A percentile compares a stretch with the other conserved stretches of the same genome.
These are phyloP conservation scores for Philotrypesis tridentata DNA, from an alignment of 1,140 invertebrate genomes.

Conservation along the genomic window DNA sequence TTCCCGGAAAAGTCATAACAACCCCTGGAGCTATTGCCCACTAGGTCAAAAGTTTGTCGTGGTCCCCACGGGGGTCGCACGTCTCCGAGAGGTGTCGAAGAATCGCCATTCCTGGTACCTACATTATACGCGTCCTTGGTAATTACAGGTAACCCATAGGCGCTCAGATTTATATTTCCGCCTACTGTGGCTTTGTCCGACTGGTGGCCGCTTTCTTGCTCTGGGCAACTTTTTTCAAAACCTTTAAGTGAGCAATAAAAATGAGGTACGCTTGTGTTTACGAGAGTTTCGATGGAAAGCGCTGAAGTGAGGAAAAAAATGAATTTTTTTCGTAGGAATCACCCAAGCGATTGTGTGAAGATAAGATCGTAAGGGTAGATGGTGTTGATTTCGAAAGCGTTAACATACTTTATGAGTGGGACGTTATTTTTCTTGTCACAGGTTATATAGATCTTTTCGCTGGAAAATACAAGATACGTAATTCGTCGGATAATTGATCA, in stretches of 20 bases:
- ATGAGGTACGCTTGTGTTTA: slow-evolving; percentile 28
- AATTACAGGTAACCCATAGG: slow-evolving; percentile 58
- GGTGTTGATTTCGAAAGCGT: slow-evolving; percentile 7
- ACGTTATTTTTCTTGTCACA: not conserved
- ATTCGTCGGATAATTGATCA: too few relatives aligned
- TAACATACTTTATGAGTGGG: not conserved
- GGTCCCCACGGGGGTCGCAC: slow-evolving; percentile 28
- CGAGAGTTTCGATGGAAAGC: slow-evolving; percentile 2
- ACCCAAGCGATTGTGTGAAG: too few relatives aligned
- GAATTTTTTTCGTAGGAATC: not conserved
- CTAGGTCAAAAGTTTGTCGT: slow-evolving; percentile 38
- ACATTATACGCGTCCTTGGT: slow-evolving; percentile 35
- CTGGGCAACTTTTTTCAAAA: slow-evolving; percentile 28
- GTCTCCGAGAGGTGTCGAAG: slow-evolving; percentile 54
- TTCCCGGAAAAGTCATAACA: slow-evolving; percentile 49
- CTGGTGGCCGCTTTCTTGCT: slow-evolving; percentile 46
- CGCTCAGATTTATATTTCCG: slow-evolving; percentile 65
- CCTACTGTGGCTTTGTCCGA: slow-evolving; percentile 30
- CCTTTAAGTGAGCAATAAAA: slow-evolving; percentile 44
- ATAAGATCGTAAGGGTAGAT: not conserved
- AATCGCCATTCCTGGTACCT: slow-evolving; percentile 46
- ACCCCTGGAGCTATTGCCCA: slow-evolving; percentile 53
- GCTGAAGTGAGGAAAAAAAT: not conserved
- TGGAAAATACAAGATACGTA: too few relatives aligned
- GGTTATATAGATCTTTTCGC: not conserved